A percentile compares a stretch with the other conserved stretches of the same genome.
These are phyloP conservation scores for Myathropa florea DNA, from an alignment of 2,888 invertebrate genomes.

Conservation along the genomic window DNA sequence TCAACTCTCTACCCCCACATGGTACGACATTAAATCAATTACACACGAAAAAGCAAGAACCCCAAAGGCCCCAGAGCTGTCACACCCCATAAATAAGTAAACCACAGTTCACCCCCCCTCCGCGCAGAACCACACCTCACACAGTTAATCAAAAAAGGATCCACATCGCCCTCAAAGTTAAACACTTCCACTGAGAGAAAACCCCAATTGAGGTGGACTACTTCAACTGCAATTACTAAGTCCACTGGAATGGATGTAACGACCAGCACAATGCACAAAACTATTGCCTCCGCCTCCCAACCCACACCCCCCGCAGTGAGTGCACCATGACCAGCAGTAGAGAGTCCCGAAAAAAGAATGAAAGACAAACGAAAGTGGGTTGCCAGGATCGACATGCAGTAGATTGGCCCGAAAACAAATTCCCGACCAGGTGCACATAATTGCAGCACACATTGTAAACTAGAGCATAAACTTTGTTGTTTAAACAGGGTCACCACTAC, in stretches of 20 bases:
- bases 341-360: constrained; percentile 13
- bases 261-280: constrained; percentile 47
- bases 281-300: constrained; percentile 12
- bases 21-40: background rate
- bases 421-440: constrained; percentile 68
- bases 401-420: constrained; percentile 51
- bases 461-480: constrained; percentile 68
- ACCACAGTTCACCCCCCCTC: background rate
- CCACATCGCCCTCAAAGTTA: constrained; percentile 31
- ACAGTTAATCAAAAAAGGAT: constrained; percentile 42
- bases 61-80: background rate
- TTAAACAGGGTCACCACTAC: constrained; percentile 61
- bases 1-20: background rate
- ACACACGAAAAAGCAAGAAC: background rate
- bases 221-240: constrained; percentile 40
- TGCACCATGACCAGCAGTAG: background rate
- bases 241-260: constrained; percentile 29
- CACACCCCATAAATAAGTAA: background rate
- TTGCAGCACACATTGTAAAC: constrained; percentile 69
- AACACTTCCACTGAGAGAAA: constrained; percentile 28
- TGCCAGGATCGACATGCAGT: constrained; percentile 1
- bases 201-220: constrained; percentile 3
- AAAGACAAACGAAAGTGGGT: constrained; percentile 44
- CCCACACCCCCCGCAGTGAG: constrained; percentile 1
- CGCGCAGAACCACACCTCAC: background rate